Base-by-base conservation (phyloP, 2,888 invertebrate species). In the Sinopyrophorus schimmeli region DNA sequence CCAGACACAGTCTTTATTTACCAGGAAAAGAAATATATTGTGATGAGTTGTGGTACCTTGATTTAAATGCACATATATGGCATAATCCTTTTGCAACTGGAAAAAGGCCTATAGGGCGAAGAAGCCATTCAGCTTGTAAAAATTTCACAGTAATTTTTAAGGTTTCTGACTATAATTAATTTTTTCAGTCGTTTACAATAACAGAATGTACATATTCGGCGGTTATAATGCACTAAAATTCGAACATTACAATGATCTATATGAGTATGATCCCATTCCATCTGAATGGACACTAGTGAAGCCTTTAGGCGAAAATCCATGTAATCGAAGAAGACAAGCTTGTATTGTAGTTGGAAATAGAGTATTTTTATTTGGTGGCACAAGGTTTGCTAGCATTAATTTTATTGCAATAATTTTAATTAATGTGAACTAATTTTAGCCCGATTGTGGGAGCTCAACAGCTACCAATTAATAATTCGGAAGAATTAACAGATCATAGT, bases 71-170 rank as follows among this genome's bases (percentile, higher is more conserved):
- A 15, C 79, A 81, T 47, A 78, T 77, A 38, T 95, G 94, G 94
- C 74, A 76, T 67, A 77, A 70, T 54, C 82, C 80, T 18, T 74
- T 66, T 54, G 82, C 78, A 48, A 72, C 73, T 28, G 89, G 88
- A 2, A 75, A 77, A 35, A 78, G 80, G 68, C 94, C 94, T 2
- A 76, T 81, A 42, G 92, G 93, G 21, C 77, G 95, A 54, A 78
- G 95, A 32, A 93, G 92, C 71, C 94, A 95, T 76, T 93, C 94
- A 53, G 89, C 92, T 60, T 93, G 92, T 92, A 78, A 81, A 85
- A 15, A 17, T n/a, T n/a, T n/a, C n/a, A n/a, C n/a, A n/a, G n/a
- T n/a, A n/a, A n/a, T n/a, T n/a, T n/a, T 21, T 11, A 12, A 17
- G 12, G 16, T 11, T 31, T 28, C 3, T 17, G 18, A 16, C 23